Base-by-base conservation (phyloP, 2,888 invertebrate species). In the Netelia fuscicornis region DNA sequence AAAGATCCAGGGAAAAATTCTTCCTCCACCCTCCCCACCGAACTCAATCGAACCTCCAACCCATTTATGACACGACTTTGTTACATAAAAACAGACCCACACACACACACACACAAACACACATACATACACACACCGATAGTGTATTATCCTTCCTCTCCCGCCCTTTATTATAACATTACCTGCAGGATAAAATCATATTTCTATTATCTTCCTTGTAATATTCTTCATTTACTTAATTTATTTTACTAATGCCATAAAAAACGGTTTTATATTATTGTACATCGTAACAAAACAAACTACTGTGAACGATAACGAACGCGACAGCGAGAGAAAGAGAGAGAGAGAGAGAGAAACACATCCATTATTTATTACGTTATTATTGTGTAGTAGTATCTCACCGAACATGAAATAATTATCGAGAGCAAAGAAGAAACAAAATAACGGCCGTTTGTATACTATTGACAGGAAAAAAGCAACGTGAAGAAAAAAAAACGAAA, bases 171-270 rank as follows among this genome's bases (percentile, higher is more conserved):
- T 74, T 60, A 79, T 76, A 76, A 80, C 48, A 80, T 82, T 67
- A 85, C 70, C 72, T 65, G 81, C 83, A 81, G 56, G 81, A 85
- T 84, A 62, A 82, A 64, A 82, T 56, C 75, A 84, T 86, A 86
- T 71, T 86, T 81, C 81, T 68, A 81, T 86, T 75, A 78, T 84
- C 75, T 84, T 84, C 67, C 77, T 86, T 90, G 89, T 90, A 91
- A 87, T 89, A 88, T 90, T 89, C 87, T 90, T 89, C 87, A 89
- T 92, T 92, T 92, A 91, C 91, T 92, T 92, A 92, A 92, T 92
- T 92, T 92, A 92, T 92, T 92, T 87, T 88, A 91, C 89, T 90
- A 90, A 91, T 88, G 83, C 79, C 80, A 54, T 60, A 77, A 88
- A 90, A 87, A 87, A 89, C 90, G 86, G 88, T 91, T 92, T 92